Evolutionary conservation across 2,797 vertebrate genomes (phyloP).

Genomic region (Oreonectes daqikongensis): DNA sequence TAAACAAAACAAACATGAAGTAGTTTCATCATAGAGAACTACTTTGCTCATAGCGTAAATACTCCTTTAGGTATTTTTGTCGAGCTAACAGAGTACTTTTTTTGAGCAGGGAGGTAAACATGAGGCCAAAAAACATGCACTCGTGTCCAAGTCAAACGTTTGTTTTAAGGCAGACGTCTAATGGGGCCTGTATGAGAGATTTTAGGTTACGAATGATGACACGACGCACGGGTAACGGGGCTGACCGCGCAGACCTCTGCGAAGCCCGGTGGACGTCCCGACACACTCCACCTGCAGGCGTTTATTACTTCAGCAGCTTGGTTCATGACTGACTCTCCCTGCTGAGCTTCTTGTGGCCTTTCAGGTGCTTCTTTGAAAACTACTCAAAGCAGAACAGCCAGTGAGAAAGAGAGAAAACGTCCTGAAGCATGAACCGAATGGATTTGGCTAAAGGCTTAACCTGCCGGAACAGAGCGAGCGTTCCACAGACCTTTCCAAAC

Average conservation of each 20-base stretch:
- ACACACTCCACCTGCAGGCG: background rate
- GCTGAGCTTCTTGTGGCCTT: slow-evolving; percentile 66
- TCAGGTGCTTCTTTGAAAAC: slow-evolving; percentile 72
- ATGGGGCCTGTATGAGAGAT: background rate
- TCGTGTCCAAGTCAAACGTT: background rate
- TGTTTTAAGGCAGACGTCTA: background rate
- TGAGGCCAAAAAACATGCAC: background rate
- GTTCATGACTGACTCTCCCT: slow-evolving; percentile 60
- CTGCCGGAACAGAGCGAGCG: slow-evolving; percentile 9
- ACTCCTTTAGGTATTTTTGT: no score
- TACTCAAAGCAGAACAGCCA: slow-evolving; percentile 58
- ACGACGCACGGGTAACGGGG: background rate
- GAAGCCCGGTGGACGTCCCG: background rate
- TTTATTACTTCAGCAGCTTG: slow-evolving; percentile 51
- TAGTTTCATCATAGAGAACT: no score
- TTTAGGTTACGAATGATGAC: background rate
- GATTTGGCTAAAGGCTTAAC: slow-evolving; percentile 27
- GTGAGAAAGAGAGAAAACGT: slow-evolving; percentile 18
- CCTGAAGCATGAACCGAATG: slow-evolving; percentile 18
- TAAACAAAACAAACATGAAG: no score
- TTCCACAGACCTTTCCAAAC: slow-evolving; percentile 36
- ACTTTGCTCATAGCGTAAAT: no score
- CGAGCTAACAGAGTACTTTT: no score
- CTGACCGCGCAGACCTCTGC: background rate
- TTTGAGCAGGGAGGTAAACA: no score